phyloP scores from a whole-genome alignment of 2,797 vertebrate genomes.

The Crocidura indochinensis region DNA sequence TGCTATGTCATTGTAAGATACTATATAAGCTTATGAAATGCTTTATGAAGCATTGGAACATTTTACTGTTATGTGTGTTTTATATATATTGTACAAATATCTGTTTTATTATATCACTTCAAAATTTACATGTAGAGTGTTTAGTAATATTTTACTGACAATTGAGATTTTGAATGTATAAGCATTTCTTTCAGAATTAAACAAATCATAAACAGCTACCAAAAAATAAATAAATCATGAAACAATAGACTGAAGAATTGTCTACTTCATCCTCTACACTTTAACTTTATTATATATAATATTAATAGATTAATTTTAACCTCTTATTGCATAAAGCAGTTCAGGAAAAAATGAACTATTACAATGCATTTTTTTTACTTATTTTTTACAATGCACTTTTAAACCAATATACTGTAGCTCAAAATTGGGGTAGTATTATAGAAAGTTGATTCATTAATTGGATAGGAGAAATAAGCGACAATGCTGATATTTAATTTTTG shows the following conservation, averaged over 20 bases:
- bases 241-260: neutral
- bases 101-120: neutral
- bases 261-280: neutral
- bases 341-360: neutral
- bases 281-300: neutral
- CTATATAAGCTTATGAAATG: neutral
- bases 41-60: neutral
- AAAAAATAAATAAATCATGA: neutral
- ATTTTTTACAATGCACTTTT: neutral
- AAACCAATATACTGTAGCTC: slow-evolving; percentile 20
- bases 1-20: neutral
- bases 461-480: neutral
- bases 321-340: slow-evolving; percentile 13
- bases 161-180: no score
- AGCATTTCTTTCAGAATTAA: slow-evolving; percentile 2
- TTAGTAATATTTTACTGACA: neutral
- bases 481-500: neutral
- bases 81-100: neutral
- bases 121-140: neutral
- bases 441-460: neutral
- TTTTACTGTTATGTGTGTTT: neutral
- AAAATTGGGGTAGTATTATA: neutral
- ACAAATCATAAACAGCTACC: neutral
- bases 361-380: neutral
- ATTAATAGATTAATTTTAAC: neutral